These are phyloP conservation scores for Calliopsis andreniformis DNA, from an alignment of 1,140 invertebrate species.

Conservation along the genomic window DNA sequence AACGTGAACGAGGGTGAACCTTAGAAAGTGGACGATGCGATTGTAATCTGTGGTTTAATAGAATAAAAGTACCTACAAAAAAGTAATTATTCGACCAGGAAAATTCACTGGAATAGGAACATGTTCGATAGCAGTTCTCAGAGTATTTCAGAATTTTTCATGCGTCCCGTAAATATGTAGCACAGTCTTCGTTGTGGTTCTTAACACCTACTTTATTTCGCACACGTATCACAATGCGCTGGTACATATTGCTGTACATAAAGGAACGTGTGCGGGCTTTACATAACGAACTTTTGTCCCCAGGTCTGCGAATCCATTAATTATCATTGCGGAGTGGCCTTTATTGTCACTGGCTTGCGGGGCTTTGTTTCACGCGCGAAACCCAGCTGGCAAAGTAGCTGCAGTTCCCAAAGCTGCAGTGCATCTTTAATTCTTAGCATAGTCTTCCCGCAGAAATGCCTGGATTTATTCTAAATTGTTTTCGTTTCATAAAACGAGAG, in stretches of 20 bases:
- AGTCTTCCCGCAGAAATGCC: slow-evolving; percentile 16
- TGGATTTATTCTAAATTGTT: slow-evolving; percentile 1
- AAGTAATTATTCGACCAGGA: no score
- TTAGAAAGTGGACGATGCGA: no score
- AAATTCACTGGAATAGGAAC: no score
- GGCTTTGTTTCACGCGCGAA: slow-evolving; percentile 49
- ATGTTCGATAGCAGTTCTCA: no score
- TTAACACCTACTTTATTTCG: slow-evolving; percentile 36
- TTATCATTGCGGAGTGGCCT: slow-evolving; percentile 50
- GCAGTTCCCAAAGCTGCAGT: slow-evolving; percentile 28
- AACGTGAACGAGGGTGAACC: no score
- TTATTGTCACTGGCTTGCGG: slow-evolving; percentile 48
- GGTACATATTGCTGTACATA: slow-evolving; percentile 15
- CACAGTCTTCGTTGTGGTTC: slow-evolving; percentile 11
- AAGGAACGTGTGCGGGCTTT: slow-evolving; percentile 1
- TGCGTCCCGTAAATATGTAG: background rate
- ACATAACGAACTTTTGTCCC: slow-evolving; percentile 43
- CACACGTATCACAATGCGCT: slow-evolving; percentile 5
- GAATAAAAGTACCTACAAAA: no score
- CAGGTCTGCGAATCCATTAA: slow-evolving; percentile 47
- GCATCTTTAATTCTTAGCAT: slow-evolving; percentile 33
- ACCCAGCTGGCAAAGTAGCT: slow-evolving; percentile 41
- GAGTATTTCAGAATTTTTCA: no score
- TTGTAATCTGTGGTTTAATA: no score
- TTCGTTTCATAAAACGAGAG: background rate